Base-by-base conservation (phyloP, 2,797 vertebrate species). In the Sebastolobus alascanus region DNA sequence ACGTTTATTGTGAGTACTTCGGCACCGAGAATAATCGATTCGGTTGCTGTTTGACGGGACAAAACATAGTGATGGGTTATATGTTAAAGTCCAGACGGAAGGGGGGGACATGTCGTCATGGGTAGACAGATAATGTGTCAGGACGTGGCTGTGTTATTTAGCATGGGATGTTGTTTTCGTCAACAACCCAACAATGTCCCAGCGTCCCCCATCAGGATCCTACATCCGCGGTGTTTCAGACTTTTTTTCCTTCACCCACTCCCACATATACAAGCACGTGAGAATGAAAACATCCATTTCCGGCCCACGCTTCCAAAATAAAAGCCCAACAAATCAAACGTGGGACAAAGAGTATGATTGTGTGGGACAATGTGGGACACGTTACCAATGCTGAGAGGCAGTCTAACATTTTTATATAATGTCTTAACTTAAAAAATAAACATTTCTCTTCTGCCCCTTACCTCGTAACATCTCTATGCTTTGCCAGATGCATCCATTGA, bases 181-280 rank as follows among this genome's bases (percentile, higher is more conserved):
- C 60, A 79, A 81, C 84, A 84, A 65, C 80, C 74, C 68, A 75
- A 88, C 72, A 90, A 89, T 73, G 87, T 91, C 89, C 92, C 92
- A 84, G 59, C 91, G 90, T 90, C 89, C 84, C 86, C 86, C 78
- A 84, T 78, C 85, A 87, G 80, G 80, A 82, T 86, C 82, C 80
- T 58, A 90, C 91, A 94, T 93, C 85, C 90, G 91, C 90, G 92
- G 85, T 92, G 93, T 93, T 93, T 82, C 9, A 93, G 90, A 94
- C 93, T 93, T 94, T 93, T 90, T 75, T 25, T 52, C 84, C 85
- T 89, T 90, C 86, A 85, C 82, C 89, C 90, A 92, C 91, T 92
- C 92, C 92, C 91, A 91, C 81, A 82, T 79, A 65, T 58, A 29
- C 33, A 92, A 90, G 55, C 1, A 37, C 0, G 1, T 2, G 31